phyloP scores from a whole-genome alignment of 2,113 vertebrate genomes.

The Tragulus kanchil region DNA sequence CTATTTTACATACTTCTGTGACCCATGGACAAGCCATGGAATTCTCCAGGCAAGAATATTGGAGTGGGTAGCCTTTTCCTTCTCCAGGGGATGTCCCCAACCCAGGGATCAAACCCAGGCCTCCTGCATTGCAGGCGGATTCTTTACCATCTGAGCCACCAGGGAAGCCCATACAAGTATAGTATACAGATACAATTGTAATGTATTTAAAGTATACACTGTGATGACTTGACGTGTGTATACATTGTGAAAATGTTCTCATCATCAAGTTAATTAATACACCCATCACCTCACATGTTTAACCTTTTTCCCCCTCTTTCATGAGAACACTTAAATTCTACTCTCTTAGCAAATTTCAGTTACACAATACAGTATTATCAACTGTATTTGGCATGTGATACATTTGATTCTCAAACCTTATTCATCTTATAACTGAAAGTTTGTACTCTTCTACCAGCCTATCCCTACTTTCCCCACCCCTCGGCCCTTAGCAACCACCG shows the following conservation, averaged over 20 bases:
- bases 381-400: not conserved
- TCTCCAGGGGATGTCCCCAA: too few species aligned
- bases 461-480: not conserved
- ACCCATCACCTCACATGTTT: not conserved
- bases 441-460: not conserved
- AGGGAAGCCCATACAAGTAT: too few species aligned
- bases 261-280: not conserved
- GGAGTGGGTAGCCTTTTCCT: too few species aligned
- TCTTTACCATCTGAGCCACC: too few species aligned
- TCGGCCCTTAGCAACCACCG: not conserved
- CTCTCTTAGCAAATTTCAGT: not conserved
- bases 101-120: too few species aligned
- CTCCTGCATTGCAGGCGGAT: too few species aligned
- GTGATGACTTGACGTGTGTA: not conserved
- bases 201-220: not conserved
- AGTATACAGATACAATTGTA: not conserved
- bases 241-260: not conserved
- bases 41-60: too few species aligned
- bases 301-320: not conserved
- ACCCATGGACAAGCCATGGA: too few species aligned
- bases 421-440: slow-evolving; percentile 3
- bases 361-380: not conserved
- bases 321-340: not conserved
- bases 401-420: not conserved
- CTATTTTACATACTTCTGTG: too few species aligned